Conservation (phyloP, 2,113 vertebrate species). For the Pangasianodon hypophthalmus region DNA sequence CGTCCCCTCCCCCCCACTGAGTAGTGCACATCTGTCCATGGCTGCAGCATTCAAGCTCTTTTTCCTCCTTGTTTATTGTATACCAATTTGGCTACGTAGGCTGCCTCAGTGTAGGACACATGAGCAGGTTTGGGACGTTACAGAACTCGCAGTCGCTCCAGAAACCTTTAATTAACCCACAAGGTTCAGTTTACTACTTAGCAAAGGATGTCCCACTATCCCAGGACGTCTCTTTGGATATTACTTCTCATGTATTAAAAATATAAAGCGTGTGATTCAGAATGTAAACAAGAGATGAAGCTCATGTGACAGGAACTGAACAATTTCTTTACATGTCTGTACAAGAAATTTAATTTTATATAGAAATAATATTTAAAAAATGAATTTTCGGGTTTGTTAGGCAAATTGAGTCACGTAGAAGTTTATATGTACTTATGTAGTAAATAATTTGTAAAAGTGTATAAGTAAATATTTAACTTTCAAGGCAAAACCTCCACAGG, state of each 20-base stretch:
- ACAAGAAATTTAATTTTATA: too few relatives aligned
- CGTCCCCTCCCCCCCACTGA: constrained; percentile 5
- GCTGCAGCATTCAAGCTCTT: constrained; percentile 3
- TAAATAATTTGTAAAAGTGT: too few relatives aligned
- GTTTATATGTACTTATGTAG: neutral
- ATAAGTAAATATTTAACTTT: neutral
- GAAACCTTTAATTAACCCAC: constrained; percentile 36
- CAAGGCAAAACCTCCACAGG: neutral
- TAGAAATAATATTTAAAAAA: neutral
- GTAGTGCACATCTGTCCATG: constrained; percentile 45
- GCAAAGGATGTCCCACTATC: neutral
- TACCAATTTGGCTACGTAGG: constrained; percentile 20
- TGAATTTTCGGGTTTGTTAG: neutral
- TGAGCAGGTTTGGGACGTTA: constrained; percentile 34
- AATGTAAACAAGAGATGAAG: neutral
- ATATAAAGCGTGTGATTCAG: neutral
- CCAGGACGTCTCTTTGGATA: neutral
- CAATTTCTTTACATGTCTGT: too few relatives aligned
- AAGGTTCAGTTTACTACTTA: neutral
- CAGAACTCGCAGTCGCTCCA: constrained; percentile 4
- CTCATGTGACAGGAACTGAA: too few relatives aligned
- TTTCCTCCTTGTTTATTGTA: constrained; percentile 28
- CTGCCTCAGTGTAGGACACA: constrained; percentile 24
- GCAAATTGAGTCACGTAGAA: neutral
- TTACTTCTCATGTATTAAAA: neutral